phyloP scores from a whole-genome alignment of 2,888 invertebrate genomes.

The Nomada ruficornis region DNA sequence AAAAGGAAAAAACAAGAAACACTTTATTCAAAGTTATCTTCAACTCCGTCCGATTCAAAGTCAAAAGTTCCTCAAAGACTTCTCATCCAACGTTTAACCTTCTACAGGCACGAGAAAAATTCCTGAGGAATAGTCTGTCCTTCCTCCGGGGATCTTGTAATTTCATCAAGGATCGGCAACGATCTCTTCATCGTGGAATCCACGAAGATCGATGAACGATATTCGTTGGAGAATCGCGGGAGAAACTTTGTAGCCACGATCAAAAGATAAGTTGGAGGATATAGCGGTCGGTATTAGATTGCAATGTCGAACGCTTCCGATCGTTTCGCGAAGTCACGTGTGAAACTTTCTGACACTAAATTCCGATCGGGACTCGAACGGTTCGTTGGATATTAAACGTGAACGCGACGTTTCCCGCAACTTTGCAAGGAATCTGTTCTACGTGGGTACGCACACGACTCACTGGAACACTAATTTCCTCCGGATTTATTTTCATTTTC shows the following conservation, averaged over 20 bases:
- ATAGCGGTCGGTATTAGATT: conserved; percentile 32
- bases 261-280: conserved; percentile 38
- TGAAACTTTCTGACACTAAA: conserved; percentile 56
- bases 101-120: not conserved
- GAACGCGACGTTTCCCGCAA: conserved; percentile 46
- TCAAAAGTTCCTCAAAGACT: not conserved
- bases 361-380: conserved; percentile 52
- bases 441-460: conserved; percentile 1
- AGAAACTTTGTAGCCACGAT: conserved; percentile 22
- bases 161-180: not conserved
- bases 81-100: too few relatives aligned
- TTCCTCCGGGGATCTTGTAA: not conserved
- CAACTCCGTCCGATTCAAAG: not conserved
- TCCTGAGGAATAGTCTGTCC: not conserved
- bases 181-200: not conserved
- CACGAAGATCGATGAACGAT: conserved; percentile 3
- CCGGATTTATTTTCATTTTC: too few relatives aligned
- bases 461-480: not conserved
- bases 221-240: not conserved
- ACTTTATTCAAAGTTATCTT: not conserved
- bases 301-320: conserved; percentile 42
- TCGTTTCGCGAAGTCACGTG: conserved; percentile 59
- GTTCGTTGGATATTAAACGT: conserved; percentile 55
- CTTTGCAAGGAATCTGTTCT: conserved; percentile 50
- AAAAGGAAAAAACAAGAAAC: too few relatives aligned